Evolutionary conservation across 1,140 invertebrate species (phyloP).

Genomic region (Anoplolepis gracilipes): DNA sequence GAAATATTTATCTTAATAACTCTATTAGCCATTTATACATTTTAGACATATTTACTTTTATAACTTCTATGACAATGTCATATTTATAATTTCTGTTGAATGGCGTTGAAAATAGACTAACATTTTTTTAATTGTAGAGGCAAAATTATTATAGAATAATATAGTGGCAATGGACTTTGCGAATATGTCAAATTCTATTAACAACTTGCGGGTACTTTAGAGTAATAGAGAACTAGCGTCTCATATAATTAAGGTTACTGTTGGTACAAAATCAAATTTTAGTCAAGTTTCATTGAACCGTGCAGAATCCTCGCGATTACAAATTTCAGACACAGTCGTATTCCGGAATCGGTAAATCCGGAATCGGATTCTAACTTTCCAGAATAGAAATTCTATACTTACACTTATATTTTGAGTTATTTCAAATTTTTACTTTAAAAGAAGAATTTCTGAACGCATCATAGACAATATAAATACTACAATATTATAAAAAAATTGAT

Average conservation of each 20-base stretch:
- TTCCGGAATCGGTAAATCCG: neutral
- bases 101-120: neutral
- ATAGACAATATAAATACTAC: neutral
- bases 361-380: neutral
- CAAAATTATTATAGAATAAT: constrained; percentile 14
- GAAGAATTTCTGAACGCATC: neutral
- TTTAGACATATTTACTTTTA: neutral
- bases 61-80: neutral
- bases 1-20: neutral
- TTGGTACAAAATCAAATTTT: neutral
- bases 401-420: neutral
- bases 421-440: neutral
- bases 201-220: neutral
- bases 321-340: neutral
- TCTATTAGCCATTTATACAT: constrained; percentile 7
- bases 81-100: neutral
- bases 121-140: neutral
- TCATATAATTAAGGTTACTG: neutral
- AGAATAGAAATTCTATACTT: neutral
- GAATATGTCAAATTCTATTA: constrained; percentile 18
- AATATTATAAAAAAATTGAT: neutral
- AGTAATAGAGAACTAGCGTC: neutral
- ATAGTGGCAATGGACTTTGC: neutral
- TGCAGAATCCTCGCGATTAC: neutral
- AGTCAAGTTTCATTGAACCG: neutral